Conservation (phyloP, 2,113 vertebrate genomes). For the Herpailurus yagouaroundi region DNA sequence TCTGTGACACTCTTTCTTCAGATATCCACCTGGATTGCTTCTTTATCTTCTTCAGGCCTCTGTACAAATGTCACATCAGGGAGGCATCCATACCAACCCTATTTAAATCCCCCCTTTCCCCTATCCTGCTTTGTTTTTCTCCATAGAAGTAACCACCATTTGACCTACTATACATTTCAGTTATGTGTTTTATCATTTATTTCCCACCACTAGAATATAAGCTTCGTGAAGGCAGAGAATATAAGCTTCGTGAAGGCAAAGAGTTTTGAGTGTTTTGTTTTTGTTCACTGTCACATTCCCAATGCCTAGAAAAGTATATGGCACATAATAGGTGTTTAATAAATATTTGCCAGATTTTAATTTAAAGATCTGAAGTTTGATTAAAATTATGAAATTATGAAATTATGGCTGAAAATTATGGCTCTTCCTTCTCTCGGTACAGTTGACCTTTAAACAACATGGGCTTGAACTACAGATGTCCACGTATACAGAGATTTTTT, state of each 20-base stretch:
- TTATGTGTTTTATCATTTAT: not conserved
- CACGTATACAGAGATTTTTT: not conserved
- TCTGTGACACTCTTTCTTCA: not conserved
- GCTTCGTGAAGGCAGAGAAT: not conserved
- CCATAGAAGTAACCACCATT: not conserved
- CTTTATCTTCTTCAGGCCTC: not conserved
- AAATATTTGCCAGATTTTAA: slow-evolving; percentile 16
- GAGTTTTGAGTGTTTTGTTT: not conserved
- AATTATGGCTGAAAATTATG: not conserved
- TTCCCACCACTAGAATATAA: not conserved
- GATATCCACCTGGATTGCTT: not conserved
- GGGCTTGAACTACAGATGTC: not conserved
- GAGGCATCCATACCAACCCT: not conserved
- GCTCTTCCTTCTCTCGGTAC: not conserved
- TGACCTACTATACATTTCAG: not conserved
- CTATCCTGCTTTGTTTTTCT: not conserved
- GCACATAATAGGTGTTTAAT: not conserved
- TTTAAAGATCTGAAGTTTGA: not conserved
- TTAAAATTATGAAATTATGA: too few species aligned
- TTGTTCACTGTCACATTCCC: not conserved
- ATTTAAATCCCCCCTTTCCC: not conserved
- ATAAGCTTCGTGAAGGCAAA: not conserved
- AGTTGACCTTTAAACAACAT: not conserved
- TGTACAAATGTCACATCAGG: not conserved
- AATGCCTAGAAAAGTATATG: not conserved